Conservation (phyloP, 2,797 vertebrate species). For the Triplophysa bombifrons region DNA sequence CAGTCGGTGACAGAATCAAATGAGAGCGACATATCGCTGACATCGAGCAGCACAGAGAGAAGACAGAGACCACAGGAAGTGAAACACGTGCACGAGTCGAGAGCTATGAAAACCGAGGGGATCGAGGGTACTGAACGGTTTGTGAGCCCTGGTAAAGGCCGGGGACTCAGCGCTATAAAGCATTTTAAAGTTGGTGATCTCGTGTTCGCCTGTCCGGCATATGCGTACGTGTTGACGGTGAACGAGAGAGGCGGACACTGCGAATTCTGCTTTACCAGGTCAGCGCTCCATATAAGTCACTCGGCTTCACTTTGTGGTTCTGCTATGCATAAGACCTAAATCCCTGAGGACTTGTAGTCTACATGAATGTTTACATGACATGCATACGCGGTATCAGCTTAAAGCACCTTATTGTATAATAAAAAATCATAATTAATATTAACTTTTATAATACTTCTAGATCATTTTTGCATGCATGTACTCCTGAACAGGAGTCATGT, state of each 20-base stretch:
- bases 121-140: conserved; percentile 87
- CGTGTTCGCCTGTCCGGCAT: conserved; percentile 90
- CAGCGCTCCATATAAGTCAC: conserved; percentile 53
- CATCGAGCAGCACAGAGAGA: not conserved
- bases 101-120: conserved; percentile 70
- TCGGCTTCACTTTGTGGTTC: not conserved
- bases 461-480: not conserved
- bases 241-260: conserved; percentile 90
- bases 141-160: conserved; percentile 83
- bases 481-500: no score
- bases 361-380: not conserved
- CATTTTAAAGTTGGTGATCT: conserved; percentile 86
- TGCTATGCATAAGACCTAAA: not conserved
- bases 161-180: conserved; percentile 83
- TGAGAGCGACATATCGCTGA: not conserved
- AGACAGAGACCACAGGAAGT: not conserved
- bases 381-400: not conserved
- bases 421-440: not conserved
- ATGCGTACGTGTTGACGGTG: conserved; percentile 86
- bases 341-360: not conserved
- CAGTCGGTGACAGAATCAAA: conserved; percentile 5
- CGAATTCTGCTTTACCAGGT: conserved; percentile 94
- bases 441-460: not conserved
- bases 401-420: not conserved
- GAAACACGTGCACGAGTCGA: conserved; percentile 6